Evolutionary conservation across 2,888 invertebrate species (phyloP), one percentile per base, ranked within the genome.

Genomic region (Cyaniris semiargus): DNA sequence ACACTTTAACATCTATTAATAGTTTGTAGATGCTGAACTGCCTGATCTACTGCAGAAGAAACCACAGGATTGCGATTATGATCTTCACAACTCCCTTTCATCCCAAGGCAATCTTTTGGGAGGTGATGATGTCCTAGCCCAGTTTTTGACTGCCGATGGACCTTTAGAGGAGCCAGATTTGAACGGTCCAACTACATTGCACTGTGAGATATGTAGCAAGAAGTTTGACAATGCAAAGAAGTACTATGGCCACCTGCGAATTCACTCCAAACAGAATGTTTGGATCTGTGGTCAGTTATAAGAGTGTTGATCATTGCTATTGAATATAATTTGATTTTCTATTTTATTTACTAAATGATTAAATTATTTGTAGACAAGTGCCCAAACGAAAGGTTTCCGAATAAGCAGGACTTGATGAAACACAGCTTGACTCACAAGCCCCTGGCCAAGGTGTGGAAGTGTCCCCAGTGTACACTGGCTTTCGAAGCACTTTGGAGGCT

Each of bases 181-280:
- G 27, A 93, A 92, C 78, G 93, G 93, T 0, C 93, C 93, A 0
- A 89, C 94, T 1, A 91, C 88, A 6, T 82, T 93, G 60, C 90
- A 92, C 78, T 94, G 94, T 78, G 94, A 94, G 80, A 93, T 94
- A 76, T 94, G 94, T 82, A 85, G 85, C 34, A 93, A 92, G 81
- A 87, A 89, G 80, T 94, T 94, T 83, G 93, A 92, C 78, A 93
- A 93, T 79, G 92, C 93, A 15, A 92, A 91, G 79, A 93, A 93
- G 80, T 94, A 94, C 81, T 93, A 93, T 81, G 94, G 94, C 15
- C 94, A 94, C 83, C 82, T 94, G 77, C 84, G 93, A 79, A 90
- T 93, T 10, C 94, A 94, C 84, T 91, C 93, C 1, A 93, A 93
- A 79, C 90, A 92, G 78, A 91, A 90, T 82, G 85, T 90, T 72